These are phyloP conservation scores for Drosophila mauritiana DNA, from an alignment of 1,140 invertebrate genomes.

Conservation along the genomic window DNA sequence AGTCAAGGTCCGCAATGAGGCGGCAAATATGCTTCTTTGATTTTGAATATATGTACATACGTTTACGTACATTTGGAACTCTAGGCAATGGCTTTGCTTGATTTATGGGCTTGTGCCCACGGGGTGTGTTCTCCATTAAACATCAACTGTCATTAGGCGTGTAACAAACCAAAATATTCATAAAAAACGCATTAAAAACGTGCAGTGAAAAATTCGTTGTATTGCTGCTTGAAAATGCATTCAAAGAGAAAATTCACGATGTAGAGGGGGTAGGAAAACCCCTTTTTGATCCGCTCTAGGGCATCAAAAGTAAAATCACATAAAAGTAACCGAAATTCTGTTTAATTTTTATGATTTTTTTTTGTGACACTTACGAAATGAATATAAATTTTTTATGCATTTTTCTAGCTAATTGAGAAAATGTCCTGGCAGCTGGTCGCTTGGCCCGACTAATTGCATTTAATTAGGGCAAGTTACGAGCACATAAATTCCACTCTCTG, in stretches of 20 bases:
- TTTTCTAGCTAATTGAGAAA: conserved; percentile 58
- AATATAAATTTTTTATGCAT: conserved; percentile 59
- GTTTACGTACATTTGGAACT: conserved; percentile 18
- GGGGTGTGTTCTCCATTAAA: conserved; percentile 48
- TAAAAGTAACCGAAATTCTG: conserved; percentile 45
- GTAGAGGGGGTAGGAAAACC: conserved; percentile 19
- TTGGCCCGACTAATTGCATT: conserved; percentile 53
- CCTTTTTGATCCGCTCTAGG: conserved; percentile 34
- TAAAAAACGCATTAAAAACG: conserved; percentile 61
- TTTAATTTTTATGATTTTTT: conserved; percentile 45
- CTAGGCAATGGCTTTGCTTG: conserved; percentile 39
- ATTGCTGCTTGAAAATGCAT: conserved; percentile 63
- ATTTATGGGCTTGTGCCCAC: conserved; percentile 31
- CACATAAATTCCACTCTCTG: conserved; percentile 32
- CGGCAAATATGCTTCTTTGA: conserved; percentile 38
- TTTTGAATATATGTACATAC: conserved; percentile 10
- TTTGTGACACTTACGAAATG: conserved; percentile 62
- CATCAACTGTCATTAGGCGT: conserved; percentile 61
- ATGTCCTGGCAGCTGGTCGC: conserved; percentile 48
- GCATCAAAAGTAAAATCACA: conserved; percentile 35
- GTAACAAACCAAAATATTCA: conserved; percentile 48
- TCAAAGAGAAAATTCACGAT: conserved; percentile 13
- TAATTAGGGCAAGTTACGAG: conserved; percentile 60
- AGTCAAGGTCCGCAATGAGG: conserved; percentile 44
- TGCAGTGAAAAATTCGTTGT: conserved; percentile 32